Conservation (phyloP, 2,797 vertebrate species). For the Mormyrus hasselquistii region DNA sequence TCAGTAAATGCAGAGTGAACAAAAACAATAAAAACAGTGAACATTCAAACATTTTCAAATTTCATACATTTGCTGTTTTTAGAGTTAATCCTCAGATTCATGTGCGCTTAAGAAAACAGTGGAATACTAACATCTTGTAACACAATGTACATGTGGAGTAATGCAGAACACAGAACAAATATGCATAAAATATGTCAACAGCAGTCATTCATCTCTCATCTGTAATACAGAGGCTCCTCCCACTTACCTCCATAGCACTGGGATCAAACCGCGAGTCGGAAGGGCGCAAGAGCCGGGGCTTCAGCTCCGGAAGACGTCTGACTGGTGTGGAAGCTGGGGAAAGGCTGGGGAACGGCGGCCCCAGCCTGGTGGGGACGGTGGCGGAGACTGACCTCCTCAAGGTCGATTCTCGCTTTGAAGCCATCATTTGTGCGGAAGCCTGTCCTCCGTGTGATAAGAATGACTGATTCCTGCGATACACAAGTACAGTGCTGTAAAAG, state of each 20-base stretch:
- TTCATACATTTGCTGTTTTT: background rate
- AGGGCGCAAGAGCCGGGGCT: background rate
- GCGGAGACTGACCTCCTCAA: slow-evolving; percentile 5
- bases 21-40: background rate
- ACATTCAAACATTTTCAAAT: background rate
- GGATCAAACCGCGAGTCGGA: slow-evolving; percentile 2
- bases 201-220: background rate
- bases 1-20: background rate
- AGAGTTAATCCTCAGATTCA: background rate
- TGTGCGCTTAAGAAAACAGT: background rate
- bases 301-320: background rate
- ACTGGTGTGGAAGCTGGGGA: background rate
- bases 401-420: background rate
- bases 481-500: background rate
- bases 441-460: background rate
- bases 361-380: background rate
- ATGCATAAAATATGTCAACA: background rate
- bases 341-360: background rate
- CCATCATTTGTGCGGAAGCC: background rate
- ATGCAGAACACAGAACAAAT: background rate
- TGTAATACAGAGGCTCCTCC: background rate
- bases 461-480: background rate
- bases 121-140: background rate
- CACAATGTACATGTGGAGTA: background rate
- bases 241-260: background rate